Base-by-base conservation (phyloP, 1,140 invertebrate species). In the Trichomalopsis sarcophagae region DNA sequence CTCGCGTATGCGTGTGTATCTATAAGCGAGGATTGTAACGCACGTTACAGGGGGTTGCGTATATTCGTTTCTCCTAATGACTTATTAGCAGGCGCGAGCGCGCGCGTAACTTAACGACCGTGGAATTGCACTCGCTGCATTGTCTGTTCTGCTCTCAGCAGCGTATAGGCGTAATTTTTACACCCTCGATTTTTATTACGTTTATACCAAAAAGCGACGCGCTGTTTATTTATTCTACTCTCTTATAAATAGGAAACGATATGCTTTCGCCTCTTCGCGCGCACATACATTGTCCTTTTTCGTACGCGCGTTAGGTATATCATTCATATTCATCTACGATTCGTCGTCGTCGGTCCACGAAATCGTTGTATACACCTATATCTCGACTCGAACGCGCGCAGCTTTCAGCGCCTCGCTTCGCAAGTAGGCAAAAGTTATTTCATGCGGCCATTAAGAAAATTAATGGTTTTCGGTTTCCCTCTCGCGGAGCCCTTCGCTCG, bases 31-130 rank as follows among this genome's bases (percentile, higher is more conserved):
- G 44, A 75, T 36, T 9, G 73, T 40, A 75, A 78, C 27, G 27
- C 27, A 27, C 27, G 50, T 62, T 76, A 76, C 50, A 7, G 36
- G 36, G 73, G 76, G 50, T 84, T 55, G 78, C 50, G 36, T 55
- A 27, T 81, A 62, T 44, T 44, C 62, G 23, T 89, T 87, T 84
- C 83, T 88, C 89, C 87, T 93, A 92, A 93, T 93, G 91, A 93
- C 91, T 92, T 92, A 92, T 93, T 91, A 91, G 89, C 88, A 89
- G 89, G 71, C 88, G 88, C 88, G 76, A 69, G 36, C 14, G 75
- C 68, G 89, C 77, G 89, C 88, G 88, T 89, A 90, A 87, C 89
- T 91, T 90, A 91, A 92, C 89, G 89, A 90, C 88, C 85, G 88
- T 81, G 85, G 82, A 84, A 90, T 90, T 90, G 88, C 87, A 86